Evolutionary conservation across 2,113 vertebrate genomes (phyloP).

Genomic region (Oryzias curvinotus): DNA sequence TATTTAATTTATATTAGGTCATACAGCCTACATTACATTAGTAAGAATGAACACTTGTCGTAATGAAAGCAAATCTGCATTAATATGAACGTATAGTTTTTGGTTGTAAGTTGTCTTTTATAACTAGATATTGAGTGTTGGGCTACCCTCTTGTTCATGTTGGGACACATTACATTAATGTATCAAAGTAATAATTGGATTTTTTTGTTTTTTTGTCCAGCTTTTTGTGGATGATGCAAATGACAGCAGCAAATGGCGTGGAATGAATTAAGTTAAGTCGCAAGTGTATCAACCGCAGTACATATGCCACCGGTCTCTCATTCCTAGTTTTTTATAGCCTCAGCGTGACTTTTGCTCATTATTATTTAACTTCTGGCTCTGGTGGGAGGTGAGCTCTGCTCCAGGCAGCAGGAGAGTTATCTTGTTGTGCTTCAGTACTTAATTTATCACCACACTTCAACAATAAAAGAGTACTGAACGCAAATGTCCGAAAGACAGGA

Average conservation of each 20-base stretch:
- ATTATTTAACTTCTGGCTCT: conserved; percentile 49
- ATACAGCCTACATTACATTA: too few species aligned
- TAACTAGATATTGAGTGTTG: too few species aligned
- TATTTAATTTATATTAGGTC: too few species aligned
- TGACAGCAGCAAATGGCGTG: not conserved
- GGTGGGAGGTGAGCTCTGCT: conserved; percentile 27
- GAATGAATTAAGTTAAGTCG: not conserved
- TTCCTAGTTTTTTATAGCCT: conserved; percentile 33
- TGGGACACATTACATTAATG: too few species aligned
- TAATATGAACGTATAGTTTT: too few species aligned
- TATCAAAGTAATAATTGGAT: too few species aligned
- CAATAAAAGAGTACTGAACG: not conserved
- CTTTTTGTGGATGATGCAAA: too few species aligned
- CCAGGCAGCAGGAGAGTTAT: conserved; percentile 51
- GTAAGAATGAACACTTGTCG: too few species aligned
- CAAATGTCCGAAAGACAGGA: conserved; percentile 10
- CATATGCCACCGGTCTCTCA: conserved; percentile 3
- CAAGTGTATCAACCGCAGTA: conserved; percentile 7
- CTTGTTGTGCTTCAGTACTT: conserved; percentile 43
- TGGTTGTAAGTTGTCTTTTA: too few species aligned
- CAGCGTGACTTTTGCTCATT: conserved; percentile 42
- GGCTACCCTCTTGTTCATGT: too few species aligned
- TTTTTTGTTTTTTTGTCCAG: too few species aligned
- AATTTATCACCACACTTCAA: conserved; percentile 39
- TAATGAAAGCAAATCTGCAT: too few species aligned